These are phyloP conservation scores for Volucella bombylans DNA, from an alignment of 2,888 invertebrate genomes.

Conservation along the genomic window DNA sequence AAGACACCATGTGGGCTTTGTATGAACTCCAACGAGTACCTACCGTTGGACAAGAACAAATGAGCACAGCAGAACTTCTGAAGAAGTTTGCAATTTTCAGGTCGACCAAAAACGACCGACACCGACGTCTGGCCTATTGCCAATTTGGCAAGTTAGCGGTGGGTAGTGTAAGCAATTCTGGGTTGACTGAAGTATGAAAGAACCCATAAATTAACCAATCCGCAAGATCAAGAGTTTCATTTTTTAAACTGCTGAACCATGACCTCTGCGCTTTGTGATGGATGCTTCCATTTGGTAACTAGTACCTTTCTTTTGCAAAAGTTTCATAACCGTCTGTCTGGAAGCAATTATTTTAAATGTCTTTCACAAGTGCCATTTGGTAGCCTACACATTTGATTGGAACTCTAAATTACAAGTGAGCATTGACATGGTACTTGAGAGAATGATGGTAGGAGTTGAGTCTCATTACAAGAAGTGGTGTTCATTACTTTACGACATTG, in stretches of 20 bases:
- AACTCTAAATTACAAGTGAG: constrained; percentile 51
- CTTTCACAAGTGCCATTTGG: constrained; percentile 25
- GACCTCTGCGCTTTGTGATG: constrained; percentile 51
- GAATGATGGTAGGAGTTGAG: constrained; percentile 25
- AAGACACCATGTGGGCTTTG: constrained; percentile 18
- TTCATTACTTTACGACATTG: constrained; percentile 30
- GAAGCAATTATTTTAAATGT: constrained; percentile 8
- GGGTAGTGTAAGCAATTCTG: constrained; percentile 28
- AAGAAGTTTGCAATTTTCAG: constrained; percentile 65
- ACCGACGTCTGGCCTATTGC: constrained; percentile 50
- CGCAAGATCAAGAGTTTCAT: constrained; percentile 63
- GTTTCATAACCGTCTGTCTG: constrained; percentile 21
- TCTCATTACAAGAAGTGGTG: constrained; percentile 7
- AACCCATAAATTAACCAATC: constrained; percentile 25
- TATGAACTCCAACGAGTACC: neutral
- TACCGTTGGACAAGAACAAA: constrained; percentile 38
- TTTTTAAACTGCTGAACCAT: constrained; percentile 47
- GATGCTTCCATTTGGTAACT: constrained; percentile 29
- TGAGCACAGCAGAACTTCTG: constrained; percentile 48
- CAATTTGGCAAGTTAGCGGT: constrained; percentile 55
- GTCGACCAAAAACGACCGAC: constrained; percentile 7
- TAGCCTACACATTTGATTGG: constrained; percentile 59
- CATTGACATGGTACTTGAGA: constrained; percentile 47
- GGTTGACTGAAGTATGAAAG: neutral
- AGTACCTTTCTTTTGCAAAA: constrained; percentile 10